Percentiles rank a stretch among this genome's conserved stretches.
Conservation (phyloP, 2,113 vertebrate species). For the Takifugu flavidus region DNA sequence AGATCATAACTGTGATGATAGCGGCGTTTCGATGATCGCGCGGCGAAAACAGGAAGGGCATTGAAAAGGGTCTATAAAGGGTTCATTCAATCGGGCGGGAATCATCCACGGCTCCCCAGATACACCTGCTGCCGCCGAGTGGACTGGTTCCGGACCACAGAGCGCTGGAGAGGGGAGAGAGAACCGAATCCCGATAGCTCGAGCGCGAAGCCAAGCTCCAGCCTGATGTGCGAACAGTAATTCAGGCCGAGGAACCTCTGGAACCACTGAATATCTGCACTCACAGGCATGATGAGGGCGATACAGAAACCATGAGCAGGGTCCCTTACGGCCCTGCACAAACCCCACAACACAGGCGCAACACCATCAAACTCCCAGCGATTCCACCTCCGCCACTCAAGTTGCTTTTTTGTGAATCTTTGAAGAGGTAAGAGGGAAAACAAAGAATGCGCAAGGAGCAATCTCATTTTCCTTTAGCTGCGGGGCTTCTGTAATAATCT, state of each 20-base stretch:
- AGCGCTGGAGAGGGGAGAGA: too few relatives aligned
- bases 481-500: neutral
- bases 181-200: too few relatives aligned
- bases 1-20: slow-evolving; percentile 72
- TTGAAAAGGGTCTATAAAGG: slow-evolving; percentile 69
- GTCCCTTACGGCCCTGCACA: neutral
- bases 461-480: too few relatives aligned
- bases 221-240: slow-evolving; percentile 6
- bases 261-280: slow-evolving; percentile 9
- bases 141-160: neutral
- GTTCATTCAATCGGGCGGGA: slow-evolving; percentile 67
- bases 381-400: neutral
- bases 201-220: too few relatives aligned
- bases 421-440: too few relatives aligned
- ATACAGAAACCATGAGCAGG: slow-evolving; percentile 13
- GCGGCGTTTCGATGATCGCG: slow-evolving; percentile 60
- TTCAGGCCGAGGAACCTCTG: slow-evolving; percentile 15
- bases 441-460: too few relatives aligned
- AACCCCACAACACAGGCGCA: slow-evolving; percentile 7
- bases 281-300: slow-evolving; percentile 14
- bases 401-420: neutral
- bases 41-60: slow-evolving; percentile 56
- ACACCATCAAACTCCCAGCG: neutral
- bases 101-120: slow-evolving; percentile 36
- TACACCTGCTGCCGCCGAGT: slow-evolving; percentile 64